Evolutionary conservation across 2,888 invertebrate genomes (phyloP), one percentile per base, ranked within the genome.

Genomic region (Papilio protenor): DNA sequence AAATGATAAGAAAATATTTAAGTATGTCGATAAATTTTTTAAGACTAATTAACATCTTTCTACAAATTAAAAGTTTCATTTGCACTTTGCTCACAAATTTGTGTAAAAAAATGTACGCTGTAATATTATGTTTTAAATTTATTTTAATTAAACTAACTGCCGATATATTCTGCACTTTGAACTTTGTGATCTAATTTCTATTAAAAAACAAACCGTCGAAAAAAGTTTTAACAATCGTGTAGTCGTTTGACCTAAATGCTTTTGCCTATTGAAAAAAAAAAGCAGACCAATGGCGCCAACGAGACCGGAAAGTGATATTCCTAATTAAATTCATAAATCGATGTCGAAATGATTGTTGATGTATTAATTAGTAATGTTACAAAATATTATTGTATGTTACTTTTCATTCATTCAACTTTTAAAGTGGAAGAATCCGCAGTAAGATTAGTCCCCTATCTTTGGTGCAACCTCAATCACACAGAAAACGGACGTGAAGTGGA

Each of bases 321-420:
- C 75, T 69, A 78, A 73, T 76, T 78, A 73, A 73, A 76, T 52
- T 73, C 59, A 66, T 76, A 78, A 78, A 76, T 76, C 75, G 73
- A 77, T 69, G 79, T 78, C 79, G 78, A 78, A 84, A 82, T 76
- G 78, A 77, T 82, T 81, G 81, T 83, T 81, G 79, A 81, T 81
- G 82, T 81, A 82, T 82, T 80, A 81, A n/a, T 55, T 18, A 6
- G 55, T 77, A 81, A 23, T 59, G 23, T 14, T 16, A 27, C 27
- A 11, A 40, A 6, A 40, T 69, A 45, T 21, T 8, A 45, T 45
- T 45, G 12, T 14, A 45, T 16, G 27, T 33, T 64, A 18, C 33
- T 64, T n/a, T n/a, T 10, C 10, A n/a, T 55, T 55, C 10, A 21
- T 55, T n/a, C 55, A n/a, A 55, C n/a, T 2, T 55, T n/a, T 2